These are phyloP conservation scores for Eremobia ochroleuca DNA, from an alignment of 2,888 invertebrate genomes.

Conservation along the genomic window DNA sequence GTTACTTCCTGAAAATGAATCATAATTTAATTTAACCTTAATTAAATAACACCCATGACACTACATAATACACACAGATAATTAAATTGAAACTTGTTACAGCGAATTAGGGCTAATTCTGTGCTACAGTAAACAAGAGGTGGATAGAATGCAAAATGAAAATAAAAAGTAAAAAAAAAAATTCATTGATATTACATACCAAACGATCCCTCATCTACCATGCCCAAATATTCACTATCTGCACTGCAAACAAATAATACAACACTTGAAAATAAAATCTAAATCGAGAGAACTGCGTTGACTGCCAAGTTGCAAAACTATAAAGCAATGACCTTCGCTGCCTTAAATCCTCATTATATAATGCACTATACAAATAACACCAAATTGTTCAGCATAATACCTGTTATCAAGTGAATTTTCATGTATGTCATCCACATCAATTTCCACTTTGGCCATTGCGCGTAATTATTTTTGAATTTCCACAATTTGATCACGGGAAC, in stretches of 20 bases:
- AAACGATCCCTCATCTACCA: constrained; percentile 86
- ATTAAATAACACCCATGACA: constrained; percentile 62
- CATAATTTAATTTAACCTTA: constrained; percentile 80
- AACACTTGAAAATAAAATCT: constrained; percentile 68
- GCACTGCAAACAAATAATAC: constrained; percentile 84
- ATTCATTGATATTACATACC: constrained; percentile 76
- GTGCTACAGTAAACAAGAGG: constrained; percentile 56
- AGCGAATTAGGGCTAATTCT: constrained; percentile 52
- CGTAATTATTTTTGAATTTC: constrained; percentile 92
- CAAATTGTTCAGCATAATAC: constrained; percentile 82
- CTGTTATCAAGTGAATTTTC: constrained; percentile 92
- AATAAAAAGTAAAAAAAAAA: constrained; percentile 11
- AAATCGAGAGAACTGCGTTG: constrained; percentile 70
- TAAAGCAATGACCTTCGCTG: constrained; percentile 85
- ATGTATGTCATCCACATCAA: constrained; percentile 91
- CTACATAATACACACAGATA: constrained; percentile 61
- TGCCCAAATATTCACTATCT: constrained; percentile 87
- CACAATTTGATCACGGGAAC: constrained; percentile 94
- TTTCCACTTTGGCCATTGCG: constrained; percentile 89
- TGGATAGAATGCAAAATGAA: constrained; percentile 10
- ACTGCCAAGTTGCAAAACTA: constrained; percentile 86
- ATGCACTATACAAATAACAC: constrained; percentile 70
- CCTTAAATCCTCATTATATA: constrained; percentile 84
- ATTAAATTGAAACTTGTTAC: constrained; percentile 72
- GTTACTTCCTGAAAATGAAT: constrained; percentile 82